Conservation (phyloP, 2,113 vertebrate genomes). For the Aspidoscelis tigris region DNA sequence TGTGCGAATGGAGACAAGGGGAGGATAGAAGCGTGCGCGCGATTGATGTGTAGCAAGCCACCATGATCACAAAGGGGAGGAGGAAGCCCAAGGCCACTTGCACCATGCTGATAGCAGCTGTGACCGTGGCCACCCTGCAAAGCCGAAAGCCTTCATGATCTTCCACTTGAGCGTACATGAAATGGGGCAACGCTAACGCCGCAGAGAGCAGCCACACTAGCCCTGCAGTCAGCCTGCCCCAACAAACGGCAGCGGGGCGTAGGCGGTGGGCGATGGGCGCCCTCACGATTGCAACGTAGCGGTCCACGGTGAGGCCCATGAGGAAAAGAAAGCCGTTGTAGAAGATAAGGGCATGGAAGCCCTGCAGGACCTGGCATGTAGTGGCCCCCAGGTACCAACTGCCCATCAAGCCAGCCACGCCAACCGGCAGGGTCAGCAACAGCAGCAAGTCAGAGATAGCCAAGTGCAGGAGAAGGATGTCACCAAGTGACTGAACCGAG, state of each 20-base stretch:
- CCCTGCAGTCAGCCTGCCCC: constrained; percentile 62
- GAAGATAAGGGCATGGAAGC: constrained; percentile 86
- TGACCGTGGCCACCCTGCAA: constrained; percentile 80
- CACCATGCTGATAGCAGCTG: constrained; percentile 70
- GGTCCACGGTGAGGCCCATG: constrained; percentile 90
- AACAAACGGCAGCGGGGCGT: constrained; percentile 56
- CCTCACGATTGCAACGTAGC: constrained; percentile 85
- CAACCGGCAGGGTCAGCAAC: constrained; percentile 84
- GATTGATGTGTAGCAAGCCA: constrained; percentile 81
- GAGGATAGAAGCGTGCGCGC: constrained; percentile 78
- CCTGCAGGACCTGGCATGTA: constrained; percentile 78
- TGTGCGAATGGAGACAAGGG: constrained; percentile 77
- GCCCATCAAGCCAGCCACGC: constrained; percentile 58
- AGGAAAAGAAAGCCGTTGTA: constrained; percentile 90
- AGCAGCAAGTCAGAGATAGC: constrained; percentile 89
- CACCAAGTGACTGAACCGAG: constrained; percentile 77
- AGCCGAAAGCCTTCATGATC: constrained; percentile 12
- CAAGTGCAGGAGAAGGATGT: constrained; percentile 88
- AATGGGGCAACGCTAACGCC: constrained; percentile 84
- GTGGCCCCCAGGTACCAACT: constrained; percentile 74
- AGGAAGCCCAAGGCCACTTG: constrained; percentile 83
- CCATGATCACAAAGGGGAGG: constrained; percentile 86
- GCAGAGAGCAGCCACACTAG: constrained; percentile 79
- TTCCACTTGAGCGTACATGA: constrained; percentile 75
- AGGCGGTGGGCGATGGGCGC: constrained; percentile 64